phyloP scores from a whole-genome alignment of 2,888 invertebrate genomes.

The Pseudococcus viburni region DNA sequence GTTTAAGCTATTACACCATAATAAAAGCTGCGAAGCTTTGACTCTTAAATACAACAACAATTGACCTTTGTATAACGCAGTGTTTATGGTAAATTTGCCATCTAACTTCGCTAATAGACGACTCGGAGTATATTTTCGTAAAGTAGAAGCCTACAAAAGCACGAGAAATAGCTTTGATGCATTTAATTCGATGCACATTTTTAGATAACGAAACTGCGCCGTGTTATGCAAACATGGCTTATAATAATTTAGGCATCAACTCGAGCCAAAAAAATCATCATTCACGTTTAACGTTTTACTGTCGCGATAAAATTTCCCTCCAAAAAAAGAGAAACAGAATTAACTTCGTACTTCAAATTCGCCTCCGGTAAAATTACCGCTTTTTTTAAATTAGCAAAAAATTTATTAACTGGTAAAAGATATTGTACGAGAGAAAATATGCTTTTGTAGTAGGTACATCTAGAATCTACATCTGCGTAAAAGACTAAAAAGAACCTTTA shows the following conservation, averaged over 20 bases:
- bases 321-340: neutral
- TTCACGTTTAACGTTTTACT: neutral
- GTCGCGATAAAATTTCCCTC: neutral
- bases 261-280: neutral
- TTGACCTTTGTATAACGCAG: constrained; percentile 36
- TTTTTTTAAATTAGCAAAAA: constrained; percentile 13
- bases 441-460: neutral
- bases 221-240: neutral
- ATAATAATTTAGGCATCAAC: neutral
- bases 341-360: neutral
- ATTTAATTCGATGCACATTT: neutral
- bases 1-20: neutral
- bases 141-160: neutral
- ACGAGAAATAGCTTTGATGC: neutral
- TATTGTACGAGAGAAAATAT: constrained; percentile 1
- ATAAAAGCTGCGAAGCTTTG: constrained; percentile 39
- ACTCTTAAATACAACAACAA: constrained; percentile 38
- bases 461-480: neutral
- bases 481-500: constrained; percentile 10
- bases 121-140: neutral
- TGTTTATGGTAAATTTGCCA: constrained; percentile 16
- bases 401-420: constrained; percentile 13
- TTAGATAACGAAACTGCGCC: neutral
- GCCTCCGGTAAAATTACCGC: neutral
- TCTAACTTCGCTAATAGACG: constrained; percentile 6